Conservation (phyloP, 2,797 vertebrate genomes). For the Pitangus sulphuratus region DNA sequence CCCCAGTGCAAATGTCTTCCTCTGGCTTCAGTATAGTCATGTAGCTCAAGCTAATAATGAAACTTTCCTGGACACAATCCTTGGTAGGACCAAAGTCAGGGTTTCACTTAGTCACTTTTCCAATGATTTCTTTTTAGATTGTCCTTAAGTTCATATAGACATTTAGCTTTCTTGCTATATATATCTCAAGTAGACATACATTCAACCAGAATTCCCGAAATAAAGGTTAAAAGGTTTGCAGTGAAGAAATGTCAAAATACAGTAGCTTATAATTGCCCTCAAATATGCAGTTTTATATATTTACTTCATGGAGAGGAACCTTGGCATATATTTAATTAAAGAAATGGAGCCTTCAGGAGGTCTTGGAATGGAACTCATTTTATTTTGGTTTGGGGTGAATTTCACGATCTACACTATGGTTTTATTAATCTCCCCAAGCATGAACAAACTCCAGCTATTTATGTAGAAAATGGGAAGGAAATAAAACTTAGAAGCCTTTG, state of each 20-base stretch:
- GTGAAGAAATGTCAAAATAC: constrained; percentile 63
- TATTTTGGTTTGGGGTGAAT: constrained; percentile 65
- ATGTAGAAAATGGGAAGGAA: constrained; percentile 55
- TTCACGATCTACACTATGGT: constrained; percentile 44
- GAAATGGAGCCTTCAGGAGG: constrained; percentile 57
- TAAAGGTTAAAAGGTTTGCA: constrained; percentile 57
- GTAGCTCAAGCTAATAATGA: neutral
- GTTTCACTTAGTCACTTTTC: neutral
- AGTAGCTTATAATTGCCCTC: constrained; percentile 48
- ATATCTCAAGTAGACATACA: constrained; percentile 36
- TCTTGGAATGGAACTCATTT: constrained; percentile 48
- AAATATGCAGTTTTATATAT: constrained; percentile 59
- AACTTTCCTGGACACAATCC: neutral
- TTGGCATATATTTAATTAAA: constrained; percentile 59
- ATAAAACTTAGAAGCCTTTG: constrained; percentile 48
- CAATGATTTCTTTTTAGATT: neutral
- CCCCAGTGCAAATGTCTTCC: neutral
- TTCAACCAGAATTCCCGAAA: constrained; percentile 47
- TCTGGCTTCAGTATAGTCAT: neutral
- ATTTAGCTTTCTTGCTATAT: constrained; percentile 33
- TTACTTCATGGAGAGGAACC: constrained; percentile 52
- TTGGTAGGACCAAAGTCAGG: neutral
- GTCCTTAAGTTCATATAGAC: neutral
- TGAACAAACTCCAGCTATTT: constrained; percentile 50
- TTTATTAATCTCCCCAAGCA: constrained; percentile 59